phyloP scores from a whole-genome alignment of 2,797 vertebrate genomes.

The Sternotherus odoratus region DNA sequence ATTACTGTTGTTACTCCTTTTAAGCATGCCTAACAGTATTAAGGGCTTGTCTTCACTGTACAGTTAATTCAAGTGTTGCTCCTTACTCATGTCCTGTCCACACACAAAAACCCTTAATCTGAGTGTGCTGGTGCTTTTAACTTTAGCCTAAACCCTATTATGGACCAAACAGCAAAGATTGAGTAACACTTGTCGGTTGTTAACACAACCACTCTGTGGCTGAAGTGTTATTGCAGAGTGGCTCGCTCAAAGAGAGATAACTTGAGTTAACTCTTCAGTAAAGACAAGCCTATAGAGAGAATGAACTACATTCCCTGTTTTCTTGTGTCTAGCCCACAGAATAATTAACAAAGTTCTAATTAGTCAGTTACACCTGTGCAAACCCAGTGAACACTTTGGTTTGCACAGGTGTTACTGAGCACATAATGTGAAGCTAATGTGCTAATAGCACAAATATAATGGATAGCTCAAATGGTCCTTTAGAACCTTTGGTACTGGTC shows the following conservation, averaged over 20 bases:
- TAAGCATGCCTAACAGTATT: background rate
- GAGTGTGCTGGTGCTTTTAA: fast-evolving
- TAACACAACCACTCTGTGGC: background rate
- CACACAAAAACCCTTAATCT: fast-evolving
- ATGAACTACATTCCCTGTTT: background rate
- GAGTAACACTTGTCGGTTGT: fast-evolving
- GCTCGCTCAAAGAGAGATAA: background rate
- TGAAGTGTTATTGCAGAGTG: fast-evolving
- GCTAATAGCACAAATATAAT: too few species aligned
- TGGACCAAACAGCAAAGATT: background rate
- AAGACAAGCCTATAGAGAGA: too few species aligned
- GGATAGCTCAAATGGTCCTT: too few species aligned
- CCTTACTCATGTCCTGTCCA: background rate
- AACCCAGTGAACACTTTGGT: background rate
- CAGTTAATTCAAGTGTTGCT: background rate
- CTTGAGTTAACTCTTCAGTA: background rate
- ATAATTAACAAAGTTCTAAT: background rate
- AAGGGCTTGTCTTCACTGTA: background rate
- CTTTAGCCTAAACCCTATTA: background rate
- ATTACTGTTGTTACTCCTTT: background rate
- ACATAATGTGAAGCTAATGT: background rate
- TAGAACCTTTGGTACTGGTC: too few species aligned
- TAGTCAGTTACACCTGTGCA: background rate
- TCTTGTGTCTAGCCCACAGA: background rate
- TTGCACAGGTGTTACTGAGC: background rate